These are phyloP conservation scores for Apotomis capreana DNA, from an alignment of 2,888 invertebrate genomes.

Conservation along the genomic window DNA sequence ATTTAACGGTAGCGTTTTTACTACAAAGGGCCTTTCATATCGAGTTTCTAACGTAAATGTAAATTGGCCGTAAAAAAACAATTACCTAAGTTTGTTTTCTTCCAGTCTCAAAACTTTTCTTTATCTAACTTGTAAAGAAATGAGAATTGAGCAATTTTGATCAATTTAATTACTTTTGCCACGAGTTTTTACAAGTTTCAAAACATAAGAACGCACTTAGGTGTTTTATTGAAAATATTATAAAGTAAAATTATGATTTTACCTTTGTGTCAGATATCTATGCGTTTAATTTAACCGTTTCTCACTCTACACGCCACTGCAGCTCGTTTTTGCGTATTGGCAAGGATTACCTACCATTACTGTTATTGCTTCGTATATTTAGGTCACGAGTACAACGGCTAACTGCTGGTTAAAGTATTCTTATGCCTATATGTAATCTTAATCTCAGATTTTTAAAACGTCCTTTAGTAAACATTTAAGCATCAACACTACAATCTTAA, in stretches of 20 bases:
- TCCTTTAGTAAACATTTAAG: slow-evolving; percentile 54
- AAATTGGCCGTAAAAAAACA: slow-evolving; percentile 21
- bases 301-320: no score
- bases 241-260: slow-evolving; percentile 10
- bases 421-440: not conserved
- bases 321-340: no score
- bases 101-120: slow-evolving; percentile 23
- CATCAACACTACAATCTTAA: slow-evolving; percentile 43
- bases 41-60: not conserved
- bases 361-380: not conserved
- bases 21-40: not conserved
- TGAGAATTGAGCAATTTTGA: slow-evolving; percentile 34
- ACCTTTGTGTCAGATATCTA: not conserved
- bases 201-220: slow-evolving; percentile 29
- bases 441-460: slow-evolving; percentile 18
- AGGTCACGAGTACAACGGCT: not conserved
- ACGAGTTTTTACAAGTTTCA: slow-evolving; percentile 22
- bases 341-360: no score
- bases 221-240: slow-evolving; percentile 26
- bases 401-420: not conserved
- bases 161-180: slow-evolving; percentile 29
- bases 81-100: slow-evolving; percentile 25
- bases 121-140: slow-evolving; percentile 18
- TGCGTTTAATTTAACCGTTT: not conserved
- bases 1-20: not conserved